A percentile compares a stretch with the other conserved stretches of the same genome.
phyloP scores from a whole-genome alignment of 2,797 vertebrate genomes.

The Otolemur crassicaudatus region DNA sequence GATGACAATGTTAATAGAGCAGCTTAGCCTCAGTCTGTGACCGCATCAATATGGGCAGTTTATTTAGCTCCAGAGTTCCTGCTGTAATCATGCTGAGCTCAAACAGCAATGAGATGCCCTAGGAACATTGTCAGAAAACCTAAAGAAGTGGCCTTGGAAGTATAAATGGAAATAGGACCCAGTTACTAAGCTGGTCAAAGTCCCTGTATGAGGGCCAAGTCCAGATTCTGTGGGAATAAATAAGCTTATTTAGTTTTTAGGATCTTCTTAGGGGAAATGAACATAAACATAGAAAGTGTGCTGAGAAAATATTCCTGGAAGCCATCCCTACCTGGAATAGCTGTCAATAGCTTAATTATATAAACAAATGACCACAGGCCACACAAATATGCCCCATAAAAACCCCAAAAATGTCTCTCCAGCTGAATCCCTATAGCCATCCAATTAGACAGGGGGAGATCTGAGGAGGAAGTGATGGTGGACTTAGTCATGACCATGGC shows the following conservation, averaged over 20 bases:
- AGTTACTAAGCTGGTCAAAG: neutral
- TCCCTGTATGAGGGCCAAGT: neutral
- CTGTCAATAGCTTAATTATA: neutral
- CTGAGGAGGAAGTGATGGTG: neutral
- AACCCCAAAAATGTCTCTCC: neutral
- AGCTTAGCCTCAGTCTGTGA: neutral
- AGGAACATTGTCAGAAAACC: neutral
- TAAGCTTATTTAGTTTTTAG: neutral
- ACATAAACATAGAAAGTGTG: neutral
- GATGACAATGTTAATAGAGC: neutral
- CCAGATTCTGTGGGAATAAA: neutral
- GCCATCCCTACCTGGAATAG: neutral
- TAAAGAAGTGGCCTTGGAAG: neutral
- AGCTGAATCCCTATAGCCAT: neutral
- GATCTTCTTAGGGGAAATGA: constrained; percentile 8
- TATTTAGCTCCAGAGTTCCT: neutral
- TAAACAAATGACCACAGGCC: neutral
- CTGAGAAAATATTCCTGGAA: neutral
- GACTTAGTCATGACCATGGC: neutral
- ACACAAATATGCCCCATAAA: neutral
- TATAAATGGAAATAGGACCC: neutral
- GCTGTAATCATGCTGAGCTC: neutral
- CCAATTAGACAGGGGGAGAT: neutral
- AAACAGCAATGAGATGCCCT: neutral
- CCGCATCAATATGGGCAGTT: neutral